These are phyloP conservation scores for Horisme vitalbata DNA, from an alignment of 2,888 invertebrate species.

Conservation along the genomic window DNA sequence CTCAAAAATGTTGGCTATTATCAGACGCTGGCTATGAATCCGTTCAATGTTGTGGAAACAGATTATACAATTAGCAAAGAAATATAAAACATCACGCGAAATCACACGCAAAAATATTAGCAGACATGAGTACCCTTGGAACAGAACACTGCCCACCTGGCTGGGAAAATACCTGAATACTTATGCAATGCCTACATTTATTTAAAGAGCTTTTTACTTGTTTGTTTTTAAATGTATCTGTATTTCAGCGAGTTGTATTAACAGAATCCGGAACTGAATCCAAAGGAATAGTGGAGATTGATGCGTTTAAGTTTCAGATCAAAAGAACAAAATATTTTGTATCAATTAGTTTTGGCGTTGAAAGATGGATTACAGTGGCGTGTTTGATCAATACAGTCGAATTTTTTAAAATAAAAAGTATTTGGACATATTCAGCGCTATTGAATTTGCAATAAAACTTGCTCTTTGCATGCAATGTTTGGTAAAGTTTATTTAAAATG, in stretches of 20 bases:
- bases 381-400: too few relatives aligned
- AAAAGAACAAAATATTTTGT: conserved; percentile 4
- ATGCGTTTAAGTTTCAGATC: conserved; percentile 1
- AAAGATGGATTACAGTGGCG: not conserved
- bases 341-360: not conserved
- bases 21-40: too few relatives aligned
- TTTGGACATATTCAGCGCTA: too few relatives aligned
- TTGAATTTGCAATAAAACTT: too few relatives aligned
- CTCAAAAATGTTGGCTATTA: too few relatives aligned
- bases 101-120: too few relatives aligned
- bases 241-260: conserved; percentile 16
- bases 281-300: not conserved
- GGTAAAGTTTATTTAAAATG: too few relatives aligned
- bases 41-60: too few relatives aligned
- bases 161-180: not conserved
- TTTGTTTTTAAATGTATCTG: conserved; percentile 19
- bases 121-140: not conserved
- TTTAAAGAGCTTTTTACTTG: not conserved
- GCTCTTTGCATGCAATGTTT: too few relatives aligned
- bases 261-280: conserved; percentile 2
- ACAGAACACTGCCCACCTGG: not conserved
- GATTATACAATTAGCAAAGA: too few relatives aligned
- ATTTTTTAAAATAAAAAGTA: too few relatives aligned
- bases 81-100: too few relatives aligned
- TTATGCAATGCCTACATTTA: not conserved